These are phyloP conservation scores for Zeus faber DNA, from an alignment of 2,113 vertebrate genomes.

Conservation along the genomic window DNA sequence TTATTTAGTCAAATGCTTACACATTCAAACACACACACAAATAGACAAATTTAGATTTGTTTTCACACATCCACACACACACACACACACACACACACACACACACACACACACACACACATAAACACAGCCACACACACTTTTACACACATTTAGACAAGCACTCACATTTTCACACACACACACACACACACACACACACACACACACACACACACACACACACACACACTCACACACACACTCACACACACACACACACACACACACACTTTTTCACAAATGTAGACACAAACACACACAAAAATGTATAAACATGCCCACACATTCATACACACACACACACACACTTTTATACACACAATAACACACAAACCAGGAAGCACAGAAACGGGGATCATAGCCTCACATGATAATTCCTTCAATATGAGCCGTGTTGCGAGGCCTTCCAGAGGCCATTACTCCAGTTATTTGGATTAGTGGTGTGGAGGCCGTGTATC, in stretches of 20 bases:
- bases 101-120: too few relatives aligned
- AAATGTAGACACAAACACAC: background rate
- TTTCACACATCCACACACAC: too few relatives aligned
- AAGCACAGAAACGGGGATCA: background rate
- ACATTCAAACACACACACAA: too few relatives aligned
- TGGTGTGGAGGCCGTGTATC: conserved; percentile 42
- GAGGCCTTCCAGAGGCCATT: conserved; percentile 55
- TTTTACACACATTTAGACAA: background rate
- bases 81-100: too few relatives aligned
- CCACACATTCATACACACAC: background rate
- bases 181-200: background rate
- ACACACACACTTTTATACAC: conserved; percentile 9
- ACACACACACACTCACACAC: background rate
- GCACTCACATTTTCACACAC: background rate
- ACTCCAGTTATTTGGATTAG: conserved; percentile 68
- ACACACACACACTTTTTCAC: background rate
- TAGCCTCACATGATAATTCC: conserved; percentile 42
- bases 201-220: background rate
- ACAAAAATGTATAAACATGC: background rate
- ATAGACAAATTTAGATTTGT: too few relatives aligned
- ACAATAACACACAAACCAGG: too few relatives aligned
- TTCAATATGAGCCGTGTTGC: conserved; percentile 30
- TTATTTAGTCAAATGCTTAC: too few relatives aligned
- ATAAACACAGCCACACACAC: background rate
- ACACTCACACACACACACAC: too few relatives aligned